Base-by-base conservation (phyloP, 2,888 invertebrate species). In the Calameuta pallipes region DNA sequence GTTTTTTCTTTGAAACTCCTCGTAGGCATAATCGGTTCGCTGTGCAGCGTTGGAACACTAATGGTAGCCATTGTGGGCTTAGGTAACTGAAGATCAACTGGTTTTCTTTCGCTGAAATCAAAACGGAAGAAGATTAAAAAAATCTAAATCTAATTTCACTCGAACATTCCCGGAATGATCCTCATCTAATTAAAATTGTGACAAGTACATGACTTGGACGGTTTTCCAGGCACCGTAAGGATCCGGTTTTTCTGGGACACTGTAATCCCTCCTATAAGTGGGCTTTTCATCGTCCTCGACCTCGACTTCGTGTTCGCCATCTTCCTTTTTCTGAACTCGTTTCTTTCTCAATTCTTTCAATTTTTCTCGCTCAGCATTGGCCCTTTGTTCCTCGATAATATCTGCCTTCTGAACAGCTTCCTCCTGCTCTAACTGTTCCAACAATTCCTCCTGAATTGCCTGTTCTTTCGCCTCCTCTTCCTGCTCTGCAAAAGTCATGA, bases 221-320 rank as follows among this genome's bases (percentile, higher is more conserved):
- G 94, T 93, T 85, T 94, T 93, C 97, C 97, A 97, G n/a, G 94
- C 92, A 11, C 97, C 97, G 87, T 96, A 96, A 0, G 96, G 95
- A 82, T 94, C 94, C 0, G 93, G 93, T 80, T 93, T 93, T 36
- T 93, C 93, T 1, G 94, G 93, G 1, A 95, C 94, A 71, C 95
- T 94, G 83, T 94, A 92, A 75, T 93, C 93, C 77, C 92, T 92
- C 82, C 91, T 89, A 73, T 91, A 92, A 71, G 90, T 85, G 78
- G 89, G 88, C 35, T 89, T 85, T 23, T 92, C 85, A 87, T 86
- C 82, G 75, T 89, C 92, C 74, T 83, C 83, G 41, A 81, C 76
- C 73, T 81, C 79, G 56, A 87, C 84, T 23, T 82, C 77, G 36
- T 56, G 69, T 4, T 76, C 73, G 1, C 75, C 78, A 31, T 78